Percentiles rank a stretch among this genome's conserved stretches.
Conservation (phyloP, 2,888 invertebrate genomes). For the Lampropteryx suffumata region DNA sequence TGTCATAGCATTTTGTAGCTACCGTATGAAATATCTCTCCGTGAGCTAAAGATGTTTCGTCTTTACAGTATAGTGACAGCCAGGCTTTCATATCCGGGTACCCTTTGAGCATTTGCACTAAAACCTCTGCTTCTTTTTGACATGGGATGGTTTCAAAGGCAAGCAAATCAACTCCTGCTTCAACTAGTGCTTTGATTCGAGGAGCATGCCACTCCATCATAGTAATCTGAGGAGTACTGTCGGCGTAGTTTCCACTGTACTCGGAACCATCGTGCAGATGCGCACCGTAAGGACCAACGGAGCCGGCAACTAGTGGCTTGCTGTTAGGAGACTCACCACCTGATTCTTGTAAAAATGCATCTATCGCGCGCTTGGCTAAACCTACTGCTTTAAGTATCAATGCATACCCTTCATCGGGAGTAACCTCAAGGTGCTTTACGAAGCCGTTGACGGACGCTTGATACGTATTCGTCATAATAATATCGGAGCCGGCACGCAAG, state of each 20-base stretch:
- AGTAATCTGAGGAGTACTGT: slow-evolving; percentile 81
- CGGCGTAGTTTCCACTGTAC: slow-evolving; percentile 91
- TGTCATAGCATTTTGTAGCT: slow-evolving; percentile 85
- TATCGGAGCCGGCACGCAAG: slow-evolving; percentile 91
- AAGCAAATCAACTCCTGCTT: slow-evolving; percentile 91
- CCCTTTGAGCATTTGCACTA: slow-evolving; percentile 89
- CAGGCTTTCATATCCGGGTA: slow-evolving; percentile 92
- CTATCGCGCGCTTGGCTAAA: slow-evolving; percentile 87
- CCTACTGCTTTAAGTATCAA: slow-evolving; percentile 88
- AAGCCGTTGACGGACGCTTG: slow-evolving; percentile 92
- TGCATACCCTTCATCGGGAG: slow-evolving; percentile 85
- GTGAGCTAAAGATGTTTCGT: slow-evolving; percentile 83
- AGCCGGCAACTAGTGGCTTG: slow-evolving; percentile 88
- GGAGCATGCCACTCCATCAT: slow-evolving; percentile 92
- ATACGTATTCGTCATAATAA: slow-evolving; percentile 94
- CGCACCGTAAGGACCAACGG: slow-evolving; percentile 96
- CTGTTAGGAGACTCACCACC: slow-evolving; percentile 34
- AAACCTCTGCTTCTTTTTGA: slow-evolving; percentile 89
- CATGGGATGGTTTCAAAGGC: slow-evolving; percentile 97
- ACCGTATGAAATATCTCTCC: slow-evolving; percentile 89
- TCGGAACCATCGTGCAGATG: slow-evolving; percentile 94
- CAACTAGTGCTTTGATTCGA: slow-evolving; percentile 88
- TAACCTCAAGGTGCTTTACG: slow-evolving; percentile 86
- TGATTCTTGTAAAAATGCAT: slow-evolving; percentile 80
- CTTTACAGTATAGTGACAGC: slow-evolving; percentile 93